phyloP scores from a whole-genome alignment of 64 coral and sea anemone genomes.

The Stylophora pistillata region DNA sequence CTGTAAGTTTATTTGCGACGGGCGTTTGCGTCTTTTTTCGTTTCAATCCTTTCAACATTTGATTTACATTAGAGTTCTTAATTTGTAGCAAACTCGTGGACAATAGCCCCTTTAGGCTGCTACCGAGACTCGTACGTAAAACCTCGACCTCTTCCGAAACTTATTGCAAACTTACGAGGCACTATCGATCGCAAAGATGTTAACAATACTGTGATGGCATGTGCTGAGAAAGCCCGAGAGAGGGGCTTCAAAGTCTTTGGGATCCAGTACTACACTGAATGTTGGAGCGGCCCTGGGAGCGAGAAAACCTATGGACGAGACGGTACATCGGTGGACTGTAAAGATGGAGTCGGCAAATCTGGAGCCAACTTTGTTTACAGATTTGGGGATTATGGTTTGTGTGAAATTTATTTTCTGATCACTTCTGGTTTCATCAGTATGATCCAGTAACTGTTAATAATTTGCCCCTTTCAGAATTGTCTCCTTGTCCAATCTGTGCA shows the following conservation, averaged over 20 bases:
- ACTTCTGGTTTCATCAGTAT: neutral
- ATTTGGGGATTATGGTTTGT: conserved; percentile 41
- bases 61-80: neutral
- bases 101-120: conserved; percentile 36
- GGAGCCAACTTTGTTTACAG: conserved; percentile 53
- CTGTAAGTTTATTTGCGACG: neutral
- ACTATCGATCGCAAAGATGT: neutral
- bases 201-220: conserved; percentile 37
- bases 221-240: conserved; percentile 35
- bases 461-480: neutral
- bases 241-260: conserved; percentile 41
- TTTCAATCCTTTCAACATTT: neutral
- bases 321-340: conserved; percentile 34
- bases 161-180: conserved; percentile 43
- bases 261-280: conserved; percentile 39
- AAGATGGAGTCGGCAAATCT: conserved; percentile 36
- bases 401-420: neutral
- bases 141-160: conserved; percentile 56
- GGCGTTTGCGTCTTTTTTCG: neutral
- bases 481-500: conserved; percentile 1
- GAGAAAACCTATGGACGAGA: conserved; percentile 52
- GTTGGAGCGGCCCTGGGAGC: conserved; percentile 47
- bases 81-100: neutral
- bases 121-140: conserved; percentile 54
- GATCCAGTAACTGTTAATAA: too few species aligned